A percentile compares a stretch with the other conserved stretches of the same genome.
phyloP scores from a whole-genome alignment of 2,888 invertebrate genomes.

The Eledone cirrhosa region DNA sequence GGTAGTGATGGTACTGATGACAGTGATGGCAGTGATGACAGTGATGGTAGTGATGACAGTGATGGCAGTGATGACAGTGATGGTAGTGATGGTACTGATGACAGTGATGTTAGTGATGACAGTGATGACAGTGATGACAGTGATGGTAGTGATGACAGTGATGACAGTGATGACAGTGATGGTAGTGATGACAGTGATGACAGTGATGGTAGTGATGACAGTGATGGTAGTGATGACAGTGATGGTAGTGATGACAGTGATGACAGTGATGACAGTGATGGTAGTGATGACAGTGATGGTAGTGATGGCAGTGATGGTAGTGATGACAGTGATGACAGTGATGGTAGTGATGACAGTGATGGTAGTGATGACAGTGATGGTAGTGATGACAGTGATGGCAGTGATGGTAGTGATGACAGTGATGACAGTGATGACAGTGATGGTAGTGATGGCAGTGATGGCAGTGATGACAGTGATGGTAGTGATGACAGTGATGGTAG shows the following conservation, averaged over 20 bases:
- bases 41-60: conserved; percentile 8
- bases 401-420: conserved; percentile 2
- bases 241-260: conserved; percentile 8
- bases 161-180: conserved; percentile 6
- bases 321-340: conserved; percentile 6
- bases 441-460: background rate
- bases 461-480: conserved; percentile 15
- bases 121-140: background rate
- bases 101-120: too few relatives aligned
- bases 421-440: background rate
- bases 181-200: conserved; percentile 3
- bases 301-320: background rate
- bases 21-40: background rate
- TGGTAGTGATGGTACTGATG: background rate
- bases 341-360: conserved; percentile 1
- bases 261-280: background rate
- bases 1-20: background rate
- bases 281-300: conserved; percentile 7
- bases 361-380: background rate
- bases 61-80: conserved; percentile 1
- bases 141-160: conserved; percentile 3
- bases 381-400: conserved; percentile 14
- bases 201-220: background rate
- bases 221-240: conserved; percentile 1
- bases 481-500: conserved; percentile 6